Conservation (phyloP, 2,888 invertebrate species). For the Asteroscopus sphinx region DNA sequence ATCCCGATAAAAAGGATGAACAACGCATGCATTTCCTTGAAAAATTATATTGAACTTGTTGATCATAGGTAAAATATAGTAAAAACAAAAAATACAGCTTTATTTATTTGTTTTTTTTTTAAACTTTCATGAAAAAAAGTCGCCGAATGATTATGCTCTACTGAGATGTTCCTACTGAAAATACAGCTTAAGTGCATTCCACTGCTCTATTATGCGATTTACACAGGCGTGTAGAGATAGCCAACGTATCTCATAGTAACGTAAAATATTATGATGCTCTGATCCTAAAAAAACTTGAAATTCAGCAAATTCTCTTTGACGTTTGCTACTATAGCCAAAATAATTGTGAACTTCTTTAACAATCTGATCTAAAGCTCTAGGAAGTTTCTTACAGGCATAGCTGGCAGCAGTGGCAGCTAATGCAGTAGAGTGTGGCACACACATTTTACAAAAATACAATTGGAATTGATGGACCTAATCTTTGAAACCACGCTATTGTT, state of each 20-base stretch:
- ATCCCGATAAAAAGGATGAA: slow-evolving; percentile 12
- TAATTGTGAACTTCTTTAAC: slow-evolving; percentile 48
- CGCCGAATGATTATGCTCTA: neutral
- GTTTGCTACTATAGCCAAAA: slow-evolving; percentile 48
- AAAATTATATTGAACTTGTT: slow-evolving; percentile 18
- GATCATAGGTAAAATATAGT: slow-evolving; percentile 14
- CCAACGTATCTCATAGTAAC: slow-evolving; percentile 9
- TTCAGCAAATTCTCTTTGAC: slow-evolving; percentile 42
- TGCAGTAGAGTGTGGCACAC: slow-evolving; percentile 48
- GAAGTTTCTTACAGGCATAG: slow-evolving; percentile 36
- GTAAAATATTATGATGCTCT: slow-evolving; percentile 5
- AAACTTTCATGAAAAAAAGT: neutral
- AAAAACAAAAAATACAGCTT: slow-evolving; percentile 10
- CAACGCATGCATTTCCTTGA: slow-evolving; percentile 5
- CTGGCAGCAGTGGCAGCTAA: slow-evolving; percentile 29
- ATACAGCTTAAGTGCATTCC: slow-evolving; percentile 6
- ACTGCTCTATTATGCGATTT: slow-evolving; percentile 21
- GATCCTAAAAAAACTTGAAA: slow-evolving; percentile 1
- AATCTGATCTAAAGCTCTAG: slow-evolving; percentile 39
- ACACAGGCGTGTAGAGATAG: slow-evolving; percentile 25
- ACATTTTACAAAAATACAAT: slow-evolving; percentile 48
- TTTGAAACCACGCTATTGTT: slow-evolving; percentile 39
- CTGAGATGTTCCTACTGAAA: slow-evolving; percentile 7
- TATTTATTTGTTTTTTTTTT: slow-evolving; percentile 5
- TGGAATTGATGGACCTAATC: slow-evolving; percentile 44